A percentile compares a stretch with the other conserved stretches of the same genome.
These are phyloP conservation scores for Muntiacus muntjak DNA, from an alignment of 2,113 vertebrate species.

Conservation along the genomic window DNA sequence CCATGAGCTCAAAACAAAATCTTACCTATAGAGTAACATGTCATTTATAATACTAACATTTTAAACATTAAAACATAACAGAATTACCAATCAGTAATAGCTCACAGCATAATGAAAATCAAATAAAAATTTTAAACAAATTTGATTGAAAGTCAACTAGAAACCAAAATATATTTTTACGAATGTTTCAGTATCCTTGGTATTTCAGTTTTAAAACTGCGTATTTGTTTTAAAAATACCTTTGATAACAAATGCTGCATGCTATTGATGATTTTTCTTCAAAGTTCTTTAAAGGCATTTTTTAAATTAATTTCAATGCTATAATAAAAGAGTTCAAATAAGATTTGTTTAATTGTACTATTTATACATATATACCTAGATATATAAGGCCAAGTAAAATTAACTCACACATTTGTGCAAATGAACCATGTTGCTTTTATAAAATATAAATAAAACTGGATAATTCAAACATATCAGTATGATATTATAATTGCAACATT, in stretches of 20 bases:
- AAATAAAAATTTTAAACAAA: conserved; percentile 41
- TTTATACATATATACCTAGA: background rate
- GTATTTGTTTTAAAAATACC: background rate
- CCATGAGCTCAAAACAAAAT: conserved; percentile 41
- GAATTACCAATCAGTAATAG: conserved; percentile 71
- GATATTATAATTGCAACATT: background rate
- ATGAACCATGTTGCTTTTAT: background rate
- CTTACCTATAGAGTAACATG: conserved; percentile 59
- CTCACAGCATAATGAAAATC: conserved; percentile 54
- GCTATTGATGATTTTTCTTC: background rate
- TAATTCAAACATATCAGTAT: background rate
- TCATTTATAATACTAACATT: conserved; percentile 66
- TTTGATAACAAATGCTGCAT: background rate
- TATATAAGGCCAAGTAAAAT: background rate
- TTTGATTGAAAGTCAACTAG: conserved; percentile 36
- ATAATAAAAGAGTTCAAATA: background rate
- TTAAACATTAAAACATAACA: conserved; percentile 64
- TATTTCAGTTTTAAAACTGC: background rate
- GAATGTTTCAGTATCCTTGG: conserved; percentile 16
- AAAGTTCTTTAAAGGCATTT: background rate
- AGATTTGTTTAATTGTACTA: background rate
- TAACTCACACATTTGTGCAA: background rate
- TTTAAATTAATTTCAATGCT: background rate
- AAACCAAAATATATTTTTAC: background rate
- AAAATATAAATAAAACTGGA: background rate